Evolutionary conservation across 2,113 vertebrate species (phyloP).

Genomic region (Columba livia): DNA sequence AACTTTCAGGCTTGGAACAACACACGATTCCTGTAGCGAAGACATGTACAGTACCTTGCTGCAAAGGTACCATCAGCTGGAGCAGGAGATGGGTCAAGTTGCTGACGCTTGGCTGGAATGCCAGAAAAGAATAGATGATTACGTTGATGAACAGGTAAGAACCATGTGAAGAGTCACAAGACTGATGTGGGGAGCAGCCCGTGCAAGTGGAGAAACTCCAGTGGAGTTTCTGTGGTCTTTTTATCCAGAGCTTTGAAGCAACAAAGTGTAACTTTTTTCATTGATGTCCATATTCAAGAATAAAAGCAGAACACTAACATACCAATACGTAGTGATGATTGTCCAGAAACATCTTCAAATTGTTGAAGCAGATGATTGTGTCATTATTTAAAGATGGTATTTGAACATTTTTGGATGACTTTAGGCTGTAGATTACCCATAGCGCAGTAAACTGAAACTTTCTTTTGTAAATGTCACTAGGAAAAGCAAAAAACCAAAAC

Average conservation of each 20-base stretch:
- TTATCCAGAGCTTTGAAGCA: background rate
- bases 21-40: conserved; percentile 90
- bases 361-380: background rate
- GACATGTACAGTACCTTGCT: conserved; percentile 90
- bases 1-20: conserved; percentile 84
- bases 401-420: background rate
- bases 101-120: conserved; percentile 93
- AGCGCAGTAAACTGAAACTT: background rate
- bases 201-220: background rate
- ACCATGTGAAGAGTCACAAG: background rate
- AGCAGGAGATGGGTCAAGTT: conserved; percentile 90
- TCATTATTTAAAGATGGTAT: background rate
- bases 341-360: background rate
- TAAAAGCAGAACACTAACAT: background rate
- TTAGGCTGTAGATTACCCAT: background rate
- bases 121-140: conserved; percentile 96
- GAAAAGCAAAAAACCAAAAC: background rate
- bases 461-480: background rate
- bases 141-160: conserved; percentile 95
- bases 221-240: background rate
- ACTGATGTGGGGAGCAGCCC: background rate
- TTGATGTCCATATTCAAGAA: background rate
- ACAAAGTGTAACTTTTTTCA: background rate
- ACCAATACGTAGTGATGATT: background rate
- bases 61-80: conserved; percentile 88